These are phyloP conservation scores for Mechanitis mazaeus DNA, from an alignment of 2,888 invertebrate genomes.

Conservation along the genomic window DNA sequence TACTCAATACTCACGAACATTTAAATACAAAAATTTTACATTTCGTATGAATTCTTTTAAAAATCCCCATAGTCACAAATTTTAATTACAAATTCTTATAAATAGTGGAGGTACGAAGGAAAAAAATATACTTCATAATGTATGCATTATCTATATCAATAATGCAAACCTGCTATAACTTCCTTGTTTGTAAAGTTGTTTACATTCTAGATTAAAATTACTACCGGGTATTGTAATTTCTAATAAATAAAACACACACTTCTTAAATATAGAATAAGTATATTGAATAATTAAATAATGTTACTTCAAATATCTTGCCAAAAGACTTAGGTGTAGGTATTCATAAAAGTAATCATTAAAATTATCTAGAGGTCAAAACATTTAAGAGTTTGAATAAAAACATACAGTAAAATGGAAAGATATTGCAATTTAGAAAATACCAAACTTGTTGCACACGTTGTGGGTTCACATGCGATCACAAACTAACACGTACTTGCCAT, in stretches of 20 bases:
- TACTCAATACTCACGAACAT: no score
- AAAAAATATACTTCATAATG: no score
- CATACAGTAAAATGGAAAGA: constrained; percentile 51
- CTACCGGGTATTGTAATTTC: no score
- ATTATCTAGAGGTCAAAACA: constrained; percentile 67
- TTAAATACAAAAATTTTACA: no score
- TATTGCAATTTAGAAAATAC: constrained; percentile 52
- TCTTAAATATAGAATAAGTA: constrained; percentile 76
- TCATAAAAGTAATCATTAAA: constrained; percentile 72
- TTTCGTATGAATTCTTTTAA: no score
- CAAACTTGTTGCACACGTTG: constrained; percentile 41
- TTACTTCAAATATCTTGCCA: constrained; percentile 75
- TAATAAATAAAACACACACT: constrained; percentile 55
- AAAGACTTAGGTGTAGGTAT: constrained; percentile 69
- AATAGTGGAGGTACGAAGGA: no score
- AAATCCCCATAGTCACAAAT: no score
- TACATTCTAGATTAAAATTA: no score
- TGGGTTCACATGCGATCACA: constrained; percentile 41
- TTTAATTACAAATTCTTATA: no score
- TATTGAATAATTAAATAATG: constrained; percentile 77
- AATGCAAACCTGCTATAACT: no score
- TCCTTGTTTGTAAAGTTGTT: no score
- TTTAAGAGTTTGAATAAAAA: constrained; percentile 66
- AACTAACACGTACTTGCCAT: constrained; percentile 50
- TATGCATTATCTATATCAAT: no score